Base-by-base conservation (phyloP, 2,113 vertebrate species). In the Microtus oregoni region DNA sequence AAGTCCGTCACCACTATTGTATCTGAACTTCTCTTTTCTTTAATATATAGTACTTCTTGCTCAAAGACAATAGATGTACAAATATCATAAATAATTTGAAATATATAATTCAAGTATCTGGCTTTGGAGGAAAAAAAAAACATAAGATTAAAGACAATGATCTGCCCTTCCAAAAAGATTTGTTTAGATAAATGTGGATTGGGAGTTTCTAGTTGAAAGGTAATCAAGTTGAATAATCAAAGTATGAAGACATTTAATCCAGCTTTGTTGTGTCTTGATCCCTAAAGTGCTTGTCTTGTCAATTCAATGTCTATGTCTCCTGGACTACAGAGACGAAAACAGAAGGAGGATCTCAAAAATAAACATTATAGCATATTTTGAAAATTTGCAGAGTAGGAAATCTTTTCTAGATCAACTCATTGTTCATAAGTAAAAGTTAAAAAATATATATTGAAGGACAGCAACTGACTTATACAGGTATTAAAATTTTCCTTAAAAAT, bases 161-260 rank as follows among this genome's bases (percentile, higher is more conserved):
- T 63, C 30, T 92, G 63, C 9, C 50, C 30, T 67, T 94, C 86
- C 94, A 22, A 67, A 89, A 94, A 92, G 81, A 95, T 94, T 96
- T 83, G 81, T 95, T 96, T 94, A 97, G 47, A 92, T 93, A 94
- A 78, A 72, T 81, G 78, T 93, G 68, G 9, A 41, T 94, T 68
- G 61, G 17, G 32, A 95, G 73, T 83, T 81, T 89, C 4, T 76
- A 96, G 65, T 61, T 92, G 68, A 96, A 97, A 96, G 68, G 78
- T 90, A 96, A 97, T 94, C 86, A 96, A 83, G 92, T 73, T 94
- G 20, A 70, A 89, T 89, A 89, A 96, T 94, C 78, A 95, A 89
- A 88, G 19, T 19, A 58, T 19, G 58, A 89, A 89, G 91, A 95
- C 28, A 67, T 61, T 41, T 83, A 90, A 89, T 92, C n/a, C 83